A percentile compares a stretch with the other conserved stretches of the same genome.
Evolutionary conservation across 2,888 invertebrate genomes (phyloP).

Genomic region (Lottia gigantea): DNA sequence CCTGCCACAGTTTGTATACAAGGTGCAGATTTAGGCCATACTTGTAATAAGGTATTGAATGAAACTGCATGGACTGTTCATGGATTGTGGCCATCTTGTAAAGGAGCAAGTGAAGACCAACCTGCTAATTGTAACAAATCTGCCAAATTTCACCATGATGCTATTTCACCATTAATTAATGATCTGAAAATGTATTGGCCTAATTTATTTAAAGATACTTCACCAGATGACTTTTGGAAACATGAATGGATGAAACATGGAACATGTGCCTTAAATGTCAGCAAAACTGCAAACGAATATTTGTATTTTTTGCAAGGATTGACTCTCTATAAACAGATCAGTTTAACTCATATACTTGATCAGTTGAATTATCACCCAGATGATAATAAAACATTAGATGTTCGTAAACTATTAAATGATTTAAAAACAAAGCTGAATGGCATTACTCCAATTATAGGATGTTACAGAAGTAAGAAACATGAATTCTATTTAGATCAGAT

Average conservation of each 20-base stretch:
- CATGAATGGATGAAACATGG: constrained; percentile 4
- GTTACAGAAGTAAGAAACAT: not conserved
- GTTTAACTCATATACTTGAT: not conserved
- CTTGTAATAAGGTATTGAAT: not conserved
- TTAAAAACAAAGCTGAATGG: not conserved
- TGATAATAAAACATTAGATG: not conserved
- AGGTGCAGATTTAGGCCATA: not conserved
- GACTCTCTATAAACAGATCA: not conserved
- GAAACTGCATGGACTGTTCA: not conserved
- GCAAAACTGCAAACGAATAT: not conserved
- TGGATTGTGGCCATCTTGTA: not conserved
- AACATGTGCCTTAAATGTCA: not conserved
- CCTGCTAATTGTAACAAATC: not conserved
- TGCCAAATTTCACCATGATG: not conserved
- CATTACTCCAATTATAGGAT: not conserved
- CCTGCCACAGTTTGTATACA: not conserved
- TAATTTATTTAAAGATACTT: not conserved
- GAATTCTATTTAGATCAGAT: not conserved
- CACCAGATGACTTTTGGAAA: not conserved
- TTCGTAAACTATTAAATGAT: not conserved
- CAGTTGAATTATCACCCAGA: not conserved
- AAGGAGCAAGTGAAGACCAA: not conserved
- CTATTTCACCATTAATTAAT: not conserved
- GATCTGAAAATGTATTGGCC: not conserved
- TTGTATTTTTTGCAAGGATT: not conserved